These are phyloP conservation scores for Lerista edwardsae DNA, from an alignment of 2,797 vertebrate genomes.

Conservation along the genomic window DNA sequence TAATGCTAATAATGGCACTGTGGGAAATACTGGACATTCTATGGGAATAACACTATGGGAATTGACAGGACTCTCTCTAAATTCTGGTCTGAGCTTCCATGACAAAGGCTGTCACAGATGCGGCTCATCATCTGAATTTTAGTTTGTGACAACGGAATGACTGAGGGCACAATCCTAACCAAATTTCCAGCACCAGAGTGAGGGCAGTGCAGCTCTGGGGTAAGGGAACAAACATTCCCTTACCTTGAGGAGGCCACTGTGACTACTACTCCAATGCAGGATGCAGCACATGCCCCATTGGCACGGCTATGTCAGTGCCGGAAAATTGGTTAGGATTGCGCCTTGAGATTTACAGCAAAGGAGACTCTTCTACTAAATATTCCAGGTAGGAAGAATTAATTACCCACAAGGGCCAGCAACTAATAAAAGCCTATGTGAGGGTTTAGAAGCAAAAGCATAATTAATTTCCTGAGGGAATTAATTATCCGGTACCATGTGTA, in stretches of 20 bases:
- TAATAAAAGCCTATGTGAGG: background rate
- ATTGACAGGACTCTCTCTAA: background rate
- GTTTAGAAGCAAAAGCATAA: constrained; percentile 22
- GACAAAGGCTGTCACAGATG: background rate
- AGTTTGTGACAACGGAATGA: background rate
- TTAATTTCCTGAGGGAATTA: background rate
- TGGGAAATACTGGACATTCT: too few relatives aligned
- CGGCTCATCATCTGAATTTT: background rate
- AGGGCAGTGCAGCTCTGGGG: too few relatives aligned
- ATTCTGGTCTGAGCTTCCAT: background rate
- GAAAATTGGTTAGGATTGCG: too few relatives aligned
- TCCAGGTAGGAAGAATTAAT: background rate
- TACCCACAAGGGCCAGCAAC: background rate
- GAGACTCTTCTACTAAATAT: background rate
- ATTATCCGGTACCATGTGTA: background rate
- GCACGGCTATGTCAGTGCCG: too few relatives aligned
- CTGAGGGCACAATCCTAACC: too few relatives aligned
- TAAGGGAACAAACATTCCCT: too few relatives aligned
- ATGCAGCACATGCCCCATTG: too few relatives aligned
- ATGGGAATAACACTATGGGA: too few relatives aligned
- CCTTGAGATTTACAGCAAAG: too few relatives aligned
- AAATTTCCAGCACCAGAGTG: too few relatives aligned
- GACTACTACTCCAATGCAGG: too few relatives aligned
- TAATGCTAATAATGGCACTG: background rate
- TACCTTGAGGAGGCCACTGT: too few relatives aligned